Evolutionary conservation across 1,140 invertebrate species (phyloP).

Genomic region (Riptortus pedestris): DNA sequence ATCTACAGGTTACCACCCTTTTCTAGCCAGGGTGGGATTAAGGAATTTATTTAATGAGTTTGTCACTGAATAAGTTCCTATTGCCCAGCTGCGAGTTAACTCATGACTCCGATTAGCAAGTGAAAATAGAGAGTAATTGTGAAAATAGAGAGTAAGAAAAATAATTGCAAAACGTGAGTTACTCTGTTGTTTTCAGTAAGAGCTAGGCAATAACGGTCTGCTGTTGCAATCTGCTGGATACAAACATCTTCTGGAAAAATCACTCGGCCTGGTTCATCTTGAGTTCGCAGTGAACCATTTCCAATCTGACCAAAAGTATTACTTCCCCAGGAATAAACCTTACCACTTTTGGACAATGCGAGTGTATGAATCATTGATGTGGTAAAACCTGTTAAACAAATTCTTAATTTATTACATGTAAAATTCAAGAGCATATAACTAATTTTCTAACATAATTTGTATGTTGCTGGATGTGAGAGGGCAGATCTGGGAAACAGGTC

Average conservation of each 20-base stretch:
- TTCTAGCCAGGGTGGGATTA: no score
- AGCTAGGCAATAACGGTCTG: slow-evolving; percentile 10
- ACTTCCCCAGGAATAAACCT: slow-evolving; percentile 15
- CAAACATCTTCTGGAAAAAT: not conserved
- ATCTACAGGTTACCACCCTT: no score
- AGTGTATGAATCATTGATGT: slow-evolving; percentile 1
- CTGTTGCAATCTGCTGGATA: not conserved
- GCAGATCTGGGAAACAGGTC: no score
- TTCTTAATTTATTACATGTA: no score
- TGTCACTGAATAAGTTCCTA: no score
- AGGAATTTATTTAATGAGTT: no score
- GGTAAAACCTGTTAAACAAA: not conserved
- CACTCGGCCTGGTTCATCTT: not conserved
- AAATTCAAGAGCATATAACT: no score
- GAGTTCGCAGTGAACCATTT: not conserved
- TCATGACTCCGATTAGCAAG: no score
- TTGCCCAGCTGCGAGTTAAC: no score
- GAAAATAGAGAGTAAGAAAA: not conserved
- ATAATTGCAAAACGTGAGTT: not conserved
- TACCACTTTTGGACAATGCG: slow-evolving; percentile 10
- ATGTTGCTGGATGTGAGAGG: no score
- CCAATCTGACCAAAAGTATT: slow-evolving; percentile 15
- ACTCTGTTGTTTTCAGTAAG: slow-evolving; percentile 6
- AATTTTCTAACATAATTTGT: no score
- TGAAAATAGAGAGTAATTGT: no score